phyloP scores from a whole-genome alignment of 2,113 vertebrate species.

The Odontophorus gujanensis region DNA sequence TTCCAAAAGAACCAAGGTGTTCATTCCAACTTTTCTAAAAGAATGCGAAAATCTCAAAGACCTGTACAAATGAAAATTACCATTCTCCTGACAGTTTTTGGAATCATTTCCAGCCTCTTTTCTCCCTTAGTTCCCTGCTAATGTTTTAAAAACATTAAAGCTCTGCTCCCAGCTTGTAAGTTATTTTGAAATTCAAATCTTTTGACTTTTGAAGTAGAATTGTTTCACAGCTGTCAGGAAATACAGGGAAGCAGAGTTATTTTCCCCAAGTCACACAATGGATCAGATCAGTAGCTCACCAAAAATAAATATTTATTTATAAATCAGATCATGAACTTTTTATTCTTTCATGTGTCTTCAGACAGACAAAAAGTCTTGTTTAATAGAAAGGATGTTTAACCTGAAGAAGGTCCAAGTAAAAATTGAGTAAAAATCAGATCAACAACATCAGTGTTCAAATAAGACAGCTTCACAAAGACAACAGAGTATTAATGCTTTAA shows the following conservation, averaged over 20 bases:
- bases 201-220: conserved; percentile 58
- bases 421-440: neutral
- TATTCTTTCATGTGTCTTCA: neutral
- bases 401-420: neutral
- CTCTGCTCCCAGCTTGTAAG: conserved; percentile 1
- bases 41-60: neutral
- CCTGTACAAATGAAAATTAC: neutral
- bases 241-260: neutral
- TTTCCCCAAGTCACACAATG: conserved; percentile 36
- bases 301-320: conserved; percentile 56
- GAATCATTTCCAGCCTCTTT: neutral
- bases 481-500: neutral
- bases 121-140: neutral
- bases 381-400: neutral
- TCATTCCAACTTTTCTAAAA: neutral
- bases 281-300: neutral
- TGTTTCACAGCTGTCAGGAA: conserved; percentile 57
- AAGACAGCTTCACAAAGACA: neutral
- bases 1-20: neutral
- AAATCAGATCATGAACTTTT: conserved; percentile 22
- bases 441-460: neutral
- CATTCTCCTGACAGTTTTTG: conserved; percentile 10
- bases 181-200: conserved; percentile 70
- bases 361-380: neutral
- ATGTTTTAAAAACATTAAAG: conserved; percentile 54